Evolutionary conservation across 37 sponge, comb jelly and placozoan genomes (phyloP), one percentile per base, ranked within the genome.

Genomic region (Spongilla lacustris): DNA sequence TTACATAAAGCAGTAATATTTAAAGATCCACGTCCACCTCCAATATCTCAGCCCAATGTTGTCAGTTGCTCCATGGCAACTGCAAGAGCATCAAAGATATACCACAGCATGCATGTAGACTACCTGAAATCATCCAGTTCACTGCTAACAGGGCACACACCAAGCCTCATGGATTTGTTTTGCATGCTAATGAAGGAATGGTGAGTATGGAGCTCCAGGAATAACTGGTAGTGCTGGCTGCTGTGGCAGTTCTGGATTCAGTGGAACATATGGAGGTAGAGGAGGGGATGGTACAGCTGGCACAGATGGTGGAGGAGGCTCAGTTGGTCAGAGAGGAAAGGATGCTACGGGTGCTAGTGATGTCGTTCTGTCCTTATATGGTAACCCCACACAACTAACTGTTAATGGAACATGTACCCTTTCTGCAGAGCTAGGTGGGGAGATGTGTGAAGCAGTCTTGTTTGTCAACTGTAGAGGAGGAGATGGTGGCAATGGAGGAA

Each of bases 381-480:
- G 95, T 0, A 73, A 58, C 73, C 34, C 87, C 21, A 50, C 80
- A 3, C 38, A 82, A 27, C 81, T 95, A 21, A 48, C 74, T 13
- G 78, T 77, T 10, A 36, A 49, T 6, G 86, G 89, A 9, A 66
- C 87, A 36, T 69, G 71, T 46, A 32, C 10, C 23, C 49, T 85
- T 0, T 28, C 75, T 0, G 89, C 89, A 28, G 69, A 83, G 23
- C 73, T 95, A 19, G 96, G 96, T 32, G 91, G 91, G 0, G 86
- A 76, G 0, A 36, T 31, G 36, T 66, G 79, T 80, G 91, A 95
- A 36, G 90, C 84, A 32, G 89, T 92, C 10, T 31, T 95, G 30
- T 82, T 95, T 78, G 76, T 95, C n/a, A 83, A 92, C 67, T 92
- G 93, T 70, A 68, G 81, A 66, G 96, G 96, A 31, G 96, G 96